A percentile compares a stretch with the other conserved stretches of the same genome.
Conservation (phyloP, 2,113 vertebrate species). For the Tragulus kanchil region DNA sequence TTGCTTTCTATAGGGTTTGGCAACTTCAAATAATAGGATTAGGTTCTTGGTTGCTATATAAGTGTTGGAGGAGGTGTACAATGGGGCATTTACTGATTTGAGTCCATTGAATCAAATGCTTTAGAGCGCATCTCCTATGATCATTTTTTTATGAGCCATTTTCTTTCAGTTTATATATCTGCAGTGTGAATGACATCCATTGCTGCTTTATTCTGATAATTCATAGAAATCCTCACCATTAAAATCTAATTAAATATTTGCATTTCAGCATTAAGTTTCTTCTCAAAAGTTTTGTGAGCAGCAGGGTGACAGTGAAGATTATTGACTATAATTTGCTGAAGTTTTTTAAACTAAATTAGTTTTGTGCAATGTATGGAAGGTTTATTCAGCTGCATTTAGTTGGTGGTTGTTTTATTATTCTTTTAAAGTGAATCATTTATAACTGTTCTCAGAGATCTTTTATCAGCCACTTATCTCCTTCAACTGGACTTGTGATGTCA, state of each 20-base stretch:
- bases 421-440: conserved; percentile 89
- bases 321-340: conserved; percentile 84
- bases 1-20: neutral
- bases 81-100: neutral
- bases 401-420: conserved; percentile 86
- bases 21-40: neutral
- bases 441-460: conserved; percentile 88
- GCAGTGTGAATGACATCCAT: neutral
- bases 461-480: conserved; percentile 92
- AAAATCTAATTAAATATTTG: conserved; percentile 87
- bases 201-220: neutral
- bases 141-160: neutral
- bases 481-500: conserved; percentile 89
- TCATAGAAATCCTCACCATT: conserved; percentile 63
- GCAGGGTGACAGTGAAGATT: conserved; percentile 86
- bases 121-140: neutral
- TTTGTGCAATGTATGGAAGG: conserved; percentile 77
- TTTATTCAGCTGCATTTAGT: conserved; percentile 77
- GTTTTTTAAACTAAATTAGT: conserved; percentile 86
- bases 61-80: neutral
- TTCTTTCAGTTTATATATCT: neutral
- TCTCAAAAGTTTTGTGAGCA: conserved; percentile 83
- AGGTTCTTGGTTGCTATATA: neutral
- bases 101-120: neutral
- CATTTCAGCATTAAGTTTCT: conserved; percentile 86